Conservation (phyloP, 1,140 invertebrate genomes). For the Manduca sexta region DNA sequence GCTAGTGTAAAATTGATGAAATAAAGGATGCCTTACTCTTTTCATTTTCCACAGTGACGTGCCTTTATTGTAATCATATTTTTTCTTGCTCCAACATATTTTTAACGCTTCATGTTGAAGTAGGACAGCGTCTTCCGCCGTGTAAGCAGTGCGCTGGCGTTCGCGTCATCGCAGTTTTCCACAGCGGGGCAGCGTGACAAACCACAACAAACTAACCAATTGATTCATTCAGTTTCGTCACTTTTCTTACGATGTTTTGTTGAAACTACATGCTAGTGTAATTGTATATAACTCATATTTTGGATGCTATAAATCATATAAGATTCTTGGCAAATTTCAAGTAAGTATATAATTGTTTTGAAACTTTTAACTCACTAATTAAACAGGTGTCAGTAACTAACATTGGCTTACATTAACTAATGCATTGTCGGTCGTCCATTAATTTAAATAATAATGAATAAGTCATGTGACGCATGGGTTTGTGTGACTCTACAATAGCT, state of each 20-base stretch:
- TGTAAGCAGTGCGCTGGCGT: constrained; percentile 23
- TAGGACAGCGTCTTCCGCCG: not conserved
- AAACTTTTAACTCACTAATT: not conserved
- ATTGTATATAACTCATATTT: too few relatives aligned
- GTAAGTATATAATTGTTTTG: not conserved
- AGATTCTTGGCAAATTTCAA: too few relatives aligned
- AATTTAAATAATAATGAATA: constrained; percentile 2
- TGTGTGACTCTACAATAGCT: not conserved
- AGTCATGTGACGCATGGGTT: constrained; percentile 1
- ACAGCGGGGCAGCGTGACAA: constrained; percentile 13
- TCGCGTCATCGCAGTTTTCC: constrained; percentile 22
- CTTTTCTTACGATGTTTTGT: constrained; percentile 7
- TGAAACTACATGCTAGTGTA: too few relatives aligned
- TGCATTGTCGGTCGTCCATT: constrained; percentile 26
- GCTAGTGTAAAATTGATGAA: not conserved
- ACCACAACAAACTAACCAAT: constrained; percentile 7
- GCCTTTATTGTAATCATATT: not conserved
- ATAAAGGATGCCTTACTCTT: not conserved
- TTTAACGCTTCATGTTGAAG: too few relatives aligned
- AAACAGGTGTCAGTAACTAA: not conserved
- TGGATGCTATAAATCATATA: not conserved
- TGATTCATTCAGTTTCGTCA: constrained; percentile 13
- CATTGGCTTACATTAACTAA: constrained; percentile 1
- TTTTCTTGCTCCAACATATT: too few relatives aligned
- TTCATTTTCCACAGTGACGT: constrained; percentile 5